phyloP scores from a whole-genome alignment of 2,113 vertebrate genomes.

The Bungarus multicinctus region DNA sequence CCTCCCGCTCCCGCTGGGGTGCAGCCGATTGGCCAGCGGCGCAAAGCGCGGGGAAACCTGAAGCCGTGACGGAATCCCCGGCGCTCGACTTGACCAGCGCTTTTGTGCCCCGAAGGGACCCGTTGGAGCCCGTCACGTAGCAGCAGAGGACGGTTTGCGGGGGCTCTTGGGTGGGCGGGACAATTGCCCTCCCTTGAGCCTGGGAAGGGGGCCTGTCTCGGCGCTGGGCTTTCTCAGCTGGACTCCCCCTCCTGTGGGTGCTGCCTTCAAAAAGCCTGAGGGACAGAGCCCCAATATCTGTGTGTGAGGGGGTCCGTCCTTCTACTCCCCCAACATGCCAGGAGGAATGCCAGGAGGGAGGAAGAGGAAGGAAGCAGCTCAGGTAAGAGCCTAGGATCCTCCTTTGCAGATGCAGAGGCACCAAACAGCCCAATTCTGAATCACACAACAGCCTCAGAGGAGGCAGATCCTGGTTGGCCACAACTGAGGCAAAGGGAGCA shows the following conservation, averaged over 20 bases:
- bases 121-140: not conserved
- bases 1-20: not conserved
- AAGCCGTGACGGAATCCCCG: not conserved
- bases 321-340: not conserved
- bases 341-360: not conserved
- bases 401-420: not conserved
- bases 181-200: not conserved
- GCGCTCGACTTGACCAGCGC: not conserved
- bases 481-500: not conserved
- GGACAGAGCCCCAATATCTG: not conserved
- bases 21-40: not conserved
- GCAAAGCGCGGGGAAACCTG: not conserved
- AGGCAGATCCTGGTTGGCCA: not conserved
- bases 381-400: not conserved
- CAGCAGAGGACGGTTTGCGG: not conserved
- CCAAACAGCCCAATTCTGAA: not conserved
- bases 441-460: not conserved
- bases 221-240: not conserved
- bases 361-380: not conserved
- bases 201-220: not conserved
- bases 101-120: not conserved
- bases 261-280: not conserved
- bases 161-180: not conserved
- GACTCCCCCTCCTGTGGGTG: not conserved
- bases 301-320: fast-evolving